Evolutionary conservation across 1,140 invertebrate species (phyloP), one percentile per base, ranked within the genome.

Genomic region (Agraylea sexmaculata): DNA sequence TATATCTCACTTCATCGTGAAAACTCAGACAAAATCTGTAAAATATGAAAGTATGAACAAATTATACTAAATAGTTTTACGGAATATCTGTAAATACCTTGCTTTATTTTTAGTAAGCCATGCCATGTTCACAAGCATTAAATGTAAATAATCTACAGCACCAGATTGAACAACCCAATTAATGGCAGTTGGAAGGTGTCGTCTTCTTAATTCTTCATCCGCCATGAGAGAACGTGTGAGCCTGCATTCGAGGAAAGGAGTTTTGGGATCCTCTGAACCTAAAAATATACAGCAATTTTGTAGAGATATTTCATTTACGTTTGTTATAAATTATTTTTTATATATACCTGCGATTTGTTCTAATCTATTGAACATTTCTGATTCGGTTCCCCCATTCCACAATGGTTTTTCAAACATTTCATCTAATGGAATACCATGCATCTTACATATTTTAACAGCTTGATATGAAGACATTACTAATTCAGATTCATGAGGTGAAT

Each of bases 81-180:
- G 7, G 7, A 15, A 27, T 17, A 25, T 25, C 23, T 12, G 7
- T 25, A 25, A 25, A 8, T 25, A 25, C 58, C 58, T 64, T 4
- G 78, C 80, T 47, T 83, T 69, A 7, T 81, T 78, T 11, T 77
- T 70, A 61, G 90, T 78, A 0, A 98, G 68, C 81, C 92, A 97
- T 28, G 79, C 69, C 91, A 99, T 96, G 40, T 75, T 83, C 2
- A 88, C 87, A n/a, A 99, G 60, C 83, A 99, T 92, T 29, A 99
- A 67, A 63, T 99, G 95, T 2, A 99, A 64, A 66, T 95, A 99
- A 62, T 99, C 94, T 0, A 98, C 95, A 17, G 94, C 95, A 4
- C 92, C 93, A 62, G 92, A 97, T 68, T 99, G 95, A 12, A 99
- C 94, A 8, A 97, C 91, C 95, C 94, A 98, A 66, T 98, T 98